Evolutionary conservation across 37 sponge, comb jelly and placozoan species (phyloP).

Genomic region (Oopsacas minuta): DNA sequence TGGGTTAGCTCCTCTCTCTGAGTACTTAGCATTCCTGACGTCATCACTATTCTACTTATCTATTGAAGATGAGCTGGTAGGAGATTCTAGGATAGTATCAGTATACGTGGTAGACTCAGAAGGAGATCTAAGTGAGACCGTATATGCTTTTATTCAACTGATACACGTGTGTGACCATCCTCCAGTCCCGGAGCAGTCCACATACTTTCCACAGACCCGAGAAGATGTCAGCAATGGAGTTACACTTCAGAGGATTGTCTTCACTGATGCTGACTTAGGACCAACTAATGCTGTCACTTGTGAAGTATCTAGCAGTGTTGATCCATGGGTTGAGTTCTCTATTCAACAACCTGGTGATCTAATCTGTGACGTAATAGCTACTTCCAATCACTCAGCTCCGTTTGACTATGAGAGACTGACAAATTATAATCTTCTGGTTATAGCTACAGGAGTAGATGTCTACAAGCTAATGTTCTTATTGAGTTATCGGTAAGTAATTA

Average conservation of each 20-base stretch:
- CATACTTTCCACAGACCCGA: not conserved
- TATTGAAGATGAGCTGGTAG: not conserved
- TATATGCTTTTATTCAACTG: not conserved
- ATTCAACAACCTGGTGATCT: not conserved
- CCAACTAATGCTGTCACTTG: not conserved
- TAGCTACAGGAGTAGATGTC: not conserved
- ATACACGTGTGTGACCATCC: slow-evolving; percentile 11
- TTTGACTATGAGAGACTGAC: not conserved
- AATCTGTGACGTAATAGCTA: not conserved
- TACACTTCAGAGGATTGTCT: not conserved
- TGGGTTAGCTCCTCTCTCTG: not conserved
- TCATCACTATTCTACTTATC: slow-evolving; percentile 1
- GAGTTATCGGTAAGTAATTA: not conserved
- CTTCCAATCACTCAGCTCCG: not conserved
- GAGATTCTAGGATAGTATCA: not conserved
- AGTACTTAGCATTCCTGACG: not conserved
- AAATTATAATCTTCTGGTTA: not conserved
- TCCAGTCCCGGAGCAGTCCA: not conserved
- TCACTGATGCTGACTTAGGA: not conserved
- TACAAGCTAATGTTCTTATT: not conserved
- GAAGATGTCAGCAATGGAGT: not conserved
- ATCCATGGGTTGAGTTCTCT: not conserved
- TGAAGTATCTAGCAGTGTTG: not conserved
- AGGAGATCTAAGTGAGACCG: not conserved
- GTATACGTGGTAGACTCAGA: not conserved